Evolutionary conservation across 2,888 invertebrate genomes (phyloP).

Genomic region (Lepidochrysops patricia): DNA sequence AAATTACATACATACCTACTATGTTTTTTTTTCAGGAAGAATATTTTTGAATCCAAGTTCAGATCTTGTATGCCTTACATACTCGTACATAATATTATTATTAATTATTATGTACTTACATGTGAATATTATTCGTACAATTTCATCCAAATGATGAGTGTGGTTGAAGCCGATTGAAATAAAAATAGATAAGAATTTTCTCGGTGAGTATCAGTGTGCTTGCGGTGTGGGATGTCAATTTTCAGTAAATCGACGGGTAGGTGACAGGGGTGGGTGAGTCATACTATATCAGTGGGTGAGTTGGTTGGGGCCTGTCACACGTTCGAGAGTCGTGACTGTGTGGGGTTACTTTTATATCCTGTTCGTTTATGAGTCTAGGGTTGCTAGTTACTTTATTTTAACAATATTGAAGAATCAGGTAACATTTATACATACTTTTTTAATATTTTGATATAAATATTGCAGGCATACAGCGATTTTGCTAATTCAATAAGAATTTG

Average conservation of each 20-base stretch:
- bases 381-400: not conserved
- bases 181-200: conserved; percentile 35
- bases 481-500: too few species aligned
- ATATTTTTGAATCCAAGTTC: too few species aligned
- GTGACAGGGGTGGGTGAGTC: conserved; percentile 42
- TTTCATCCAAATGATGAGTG: not conserved
- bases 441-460: too few species aligned
- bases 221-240: conserved; percentile 46
- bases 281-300: too few species aligned
- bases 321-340: not conserved
- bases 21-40: too few species aligned
- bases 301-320: conserved; percentile 25
- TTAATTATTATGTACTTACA: too few species aligned
- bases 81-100: too few species aligned
- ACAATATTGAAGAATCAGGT: not conserved
- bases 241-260: conserved; percentile 48
- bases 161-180: conserved; percentile 24
- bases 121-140: not conserved
- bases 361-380: not conserved
- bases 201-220: conserved; percentile 33
- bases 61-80: too few species aligned
- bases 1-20: too few species aligned
- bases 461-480: too few species aligned
- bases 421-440: too few species aligned
- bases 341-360: not conserved